Conservation (phyloP, 2,113 vertebrate genomes). For the Rhizomys pruinosus region DNA sequence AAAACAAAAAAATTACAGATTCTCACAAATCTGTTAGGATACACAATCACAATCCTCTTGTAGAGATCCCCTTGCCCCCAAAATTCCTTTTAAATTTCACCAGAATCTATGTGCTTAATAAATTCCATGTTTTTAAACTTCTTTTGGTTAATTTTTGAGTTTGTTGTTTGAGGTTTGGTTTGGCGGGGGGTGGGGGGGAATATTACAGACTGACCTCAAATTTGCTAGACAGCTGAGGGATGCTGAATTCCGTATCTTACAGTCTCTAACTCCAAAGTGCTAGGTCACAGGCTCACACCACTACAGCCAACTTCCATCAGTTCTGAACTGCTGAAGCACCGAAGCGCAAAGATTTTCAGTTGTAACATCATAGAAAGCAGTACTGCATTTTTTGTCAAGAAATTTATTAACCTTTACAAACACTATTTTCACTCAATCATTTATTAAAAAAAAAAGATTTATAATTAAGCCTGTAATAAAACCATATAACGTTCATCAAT, state of each 20-base stretch:
- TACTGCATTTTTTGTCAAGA: conserved; percentile 47
- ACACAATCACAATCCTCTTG: conserved; percentile 17
- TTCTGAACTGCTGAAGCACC: background rate
- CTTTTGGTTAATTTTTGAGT: background rate
- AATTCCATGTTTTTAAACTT: conserved; percentile 38
- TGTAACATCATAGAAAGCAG: background rate
- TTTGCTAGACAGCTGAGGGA: background rate
- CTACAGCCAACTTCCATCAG: background rate
- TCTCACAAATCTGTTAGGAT: background rate
- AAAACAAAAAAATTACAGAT: background rate
- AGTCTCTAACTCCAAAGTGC: background rate
- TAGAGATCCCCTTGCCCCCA: background rate
- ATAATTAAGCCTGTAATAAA: conserved; percentile 81
- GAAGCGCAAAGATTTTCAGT: background rate
- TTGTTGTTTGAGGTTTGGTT: background rate
- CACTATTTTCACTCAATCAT: conserved; percentile 68
- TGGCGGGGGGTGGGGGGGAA: background rate
- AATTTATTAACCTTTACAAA: conserved; percentile 79
- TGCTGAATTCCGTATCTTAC: background rate
- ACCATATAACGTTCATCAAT: conserved; percentile 75
- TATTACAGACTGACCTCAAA: background rate
- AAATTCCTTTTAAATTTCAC: conserved; percentile 29
- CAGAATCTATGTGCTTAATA: conserved; percentile 37
- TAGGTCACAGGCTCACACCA: no score
- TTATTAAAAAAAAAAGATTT: conserved; percentile 79